Evolutionary conservation across 2,797 vertebrate genomes (phyloP).

Genomic region (Vultur gryphus): DNA sequence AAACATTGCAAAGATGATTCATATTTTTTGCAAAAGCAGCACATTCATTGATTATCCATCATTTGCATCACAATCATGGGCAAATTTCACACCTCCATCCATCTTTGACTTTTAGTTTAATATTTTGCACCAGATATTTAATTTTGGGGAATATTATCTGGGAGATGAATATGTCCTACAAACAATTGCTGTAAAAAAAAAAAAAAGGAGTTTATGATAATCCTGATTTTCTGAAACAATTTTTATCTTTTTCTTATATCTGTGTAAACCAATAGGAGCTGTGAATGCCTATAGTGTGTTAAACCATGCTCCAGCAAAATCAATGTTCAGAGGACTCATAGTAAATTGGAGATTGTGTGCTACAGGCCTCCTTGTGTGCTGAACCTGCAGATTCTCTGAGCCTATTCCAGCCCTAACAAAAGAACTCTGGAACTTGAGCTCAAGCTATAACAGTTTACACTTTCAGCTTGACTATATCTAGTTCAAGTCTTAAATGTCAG

Average conservation of each 20-base stretch:
- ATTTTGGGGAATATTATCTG: background rate
- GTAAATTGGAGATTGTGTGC: background rate
- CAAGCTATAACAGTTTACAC: background rate
- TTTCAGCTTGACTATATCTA: background rate
- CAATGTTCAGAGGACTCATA: background rate
- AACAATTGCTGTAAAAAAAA: background rate
- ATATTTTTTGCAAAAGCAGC: background rate
- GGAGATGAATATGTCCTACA: background rate
- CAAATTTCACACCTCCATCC: background rate
- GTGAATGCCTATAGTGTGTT: background rate
- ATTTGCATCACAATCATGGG: background rate
- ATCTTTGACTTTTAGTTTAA: background rate
- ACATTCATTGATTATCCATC: background rate
- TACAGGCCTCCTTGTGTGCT: background rate
- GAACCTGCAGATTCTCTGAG: background rate
- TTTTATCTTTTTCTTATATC: background rate
- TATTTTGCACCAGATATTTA: background rate
- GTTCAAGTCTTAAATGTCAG: background rate
- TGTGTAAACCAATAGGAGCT: background rate
- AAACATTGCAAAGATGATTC: background rate
- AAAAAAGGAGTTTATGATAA: background rate
- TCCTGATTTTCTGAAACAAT: background rate
- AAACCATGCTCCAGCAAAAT: background rate
- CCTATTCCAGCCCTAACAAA: background rate
- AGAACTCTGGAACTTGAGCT: background rate